Evolutionary conservation across 2,113 vertebrate species (phyloP).

Genomic region (Oxygymnocypris stewartii): DNA sequence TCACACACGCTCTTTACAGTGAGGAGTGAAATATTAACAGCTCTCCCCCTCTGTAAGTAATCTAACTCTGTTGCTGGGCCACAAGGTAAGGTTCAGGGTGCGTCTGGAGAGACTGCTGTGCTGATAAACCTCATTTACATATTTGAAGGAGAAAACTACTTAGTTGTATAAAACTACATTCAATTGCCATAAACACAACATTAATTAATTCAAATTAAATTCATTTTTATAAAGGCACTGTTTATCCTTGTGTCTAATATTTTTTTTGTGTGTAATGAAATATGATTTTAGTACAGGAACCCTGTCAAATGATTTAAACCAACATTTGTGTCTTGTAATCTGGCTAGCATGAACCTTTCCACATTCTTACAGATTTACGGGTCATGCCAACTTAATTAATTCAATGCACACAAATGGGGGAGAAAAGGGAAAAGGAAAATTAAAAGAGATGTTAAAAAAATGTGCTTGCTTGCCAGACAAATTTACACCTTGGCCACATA

Average conservation of each 20-base stretch:
- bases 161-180: neutral
- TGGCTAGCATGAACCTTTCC: neutral
- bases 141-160: slow-evolving; percentile 29
- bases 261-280: neutral
- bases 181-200: neutral
- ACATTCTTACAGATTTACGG: neutral
- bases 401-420: neutral
- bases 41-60: slow-evolving; percentile 74
- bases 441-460: slow-evolving; percentile 65
- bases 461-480: slow-evolving; percentile 73
- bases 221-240: neutral
- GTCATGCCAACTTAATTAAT: neutral
- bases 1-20: slow-evolving; percentile 73
- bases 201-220: neutral
- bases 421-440: neutral
- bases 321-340: neutral
- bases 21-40: slow-evolving; percentile 73
- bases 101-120: slow-evolving; percentile 34
- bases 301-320: neutral
- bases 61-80: slow-evolving; percentile 65
- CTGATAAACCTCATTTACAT: slow-evolving; percentile 46
- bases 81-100: slow-evolving; percentile 37
- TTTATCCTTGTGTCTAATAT: neutral
- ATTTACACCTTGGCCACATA: slow-evolving; percentile 78
- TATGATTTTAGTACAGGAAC: neutral